Evolutionary conservation across 2,888 invertebrate genomes (phyloP).

Genomic region (Nysson spinosus): DNA sequence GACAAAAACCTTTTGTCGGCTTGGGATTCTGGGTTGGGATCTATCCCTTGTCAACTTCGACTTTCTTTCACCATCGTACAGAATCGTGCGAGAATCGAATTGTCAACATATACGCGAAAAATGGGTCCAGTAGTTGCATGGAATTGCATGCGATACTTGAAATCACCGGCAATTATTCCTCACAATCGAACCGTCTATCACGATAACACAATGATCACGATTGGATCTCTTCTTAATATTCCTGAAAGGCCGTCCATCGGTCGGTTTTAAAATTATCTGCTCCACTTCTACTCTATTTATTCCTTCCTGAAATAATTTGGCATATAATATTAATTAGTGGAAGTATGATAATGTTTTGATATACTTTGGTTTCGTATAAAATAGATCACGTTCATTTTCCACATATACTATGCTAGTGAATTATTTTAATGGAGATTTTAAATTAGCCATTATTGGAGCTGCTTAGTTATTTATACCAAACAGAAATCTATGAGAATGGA

Average conservation of each 20-base stretch:
- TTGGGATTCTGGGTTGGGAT: constrained; percentile 36
- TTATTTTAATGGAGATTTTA: not conserved
- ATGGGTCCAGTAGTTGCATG: constrained; percentile 31
- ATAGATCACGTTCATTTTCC: too few species aligned
- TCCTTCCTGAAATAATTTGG: too few species aligned
- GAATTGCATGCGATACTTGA: constrained; percentile 35
- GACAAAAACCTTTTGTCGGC: constrained; percentile 68
- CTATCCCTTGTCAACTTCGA: constrained; percentile 48
- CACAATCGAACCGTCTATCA: constrained; percentile 37
- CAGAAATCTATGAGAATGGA: too few species aligned
- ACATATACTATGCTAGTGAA: not conserved
- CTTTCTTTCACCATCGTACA: constrained; percentile 37
- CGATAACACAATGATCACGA: constrained; percentile 18
- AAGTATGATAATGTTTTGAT: too few species aligned
- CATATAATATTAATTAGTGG: too few species aligned
- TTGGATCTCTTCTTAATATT: too few species aligned
- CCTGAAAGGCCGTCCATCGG: too few species aligned
- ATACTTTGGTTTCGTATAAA: too few species aligned
- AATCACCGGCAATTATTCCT: constrained; percentile 51
- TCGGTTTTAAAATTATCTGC: too few species aligned
- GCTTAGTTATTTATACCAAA: too few species aligned
- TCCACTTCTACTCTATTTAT: too few species aligned
- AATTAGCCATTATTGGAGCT: too few species aligned
- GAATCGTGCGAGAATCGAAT: constrained; percentile 39
- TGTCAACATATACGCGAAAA: constrained; percentile 26